A percentile compares a stretch with the other conserved stretches of the same genome.
Conservation (phyloP, 2,888 invertebrate species). For the Anticlea derivata region DNA sequence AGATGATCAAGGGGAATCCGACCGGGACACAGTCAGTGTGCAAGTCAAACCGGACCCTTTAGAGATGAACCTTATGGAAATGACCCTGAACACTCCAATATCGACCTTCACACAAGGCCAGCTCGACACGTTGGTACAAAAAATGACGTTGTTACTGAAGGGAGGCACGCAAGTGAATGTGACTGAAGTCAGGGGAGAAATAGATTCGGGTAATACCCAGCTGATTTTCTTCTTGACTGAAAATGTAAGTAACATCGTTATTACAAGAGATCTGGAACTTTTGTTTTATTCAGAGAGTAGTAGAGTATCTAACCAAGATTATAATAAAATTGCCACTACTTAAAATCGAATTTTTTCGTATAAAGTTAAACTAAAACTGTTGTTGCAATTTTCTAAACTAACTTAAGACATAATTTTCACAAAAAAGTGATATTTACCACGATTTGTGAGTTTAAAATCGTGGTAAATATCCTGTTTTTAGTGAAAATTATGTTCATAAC, state of each 20-base stretch:
- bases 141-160: constrained; percentile 90
- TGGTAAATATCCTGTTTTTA: no score
- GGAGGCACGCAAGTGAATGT: constrained; percentile 87
- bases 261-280: no score
- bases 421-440: no score
- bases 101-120: constrained; percentile 81
- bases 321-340: no score
- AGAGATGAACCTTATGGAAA: constrained; percentile 90
- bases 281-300: no score
- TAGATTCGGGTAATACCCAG: constrained; percentile 85
- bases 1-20: constrained; percentile 94
- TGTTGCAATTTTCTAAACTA: no score
- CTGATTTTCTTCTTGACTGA: constrained; percentile 88
- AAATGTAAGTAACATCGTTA: constrained; percentile 74
- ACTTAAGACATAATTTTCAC: no score
- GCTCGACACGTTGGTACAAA: constrained; percentile 90
- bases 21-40: constrained; percentile 92
- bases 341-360: no score
- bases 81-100: constrained; percentile 91
- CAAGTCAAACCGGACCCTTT: constrained; percentile 91
- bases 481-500: no score
- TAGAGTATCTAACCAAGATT: no score
- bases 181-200: constrained; percentile 83
- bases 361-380: no score
- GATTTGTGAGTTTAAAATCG: no score